These are phyloP conservation scores for Melierax canorus DNA, from an alignment of 2,113 vertebrate genomes.

Conservation along the genomic window DNA sequence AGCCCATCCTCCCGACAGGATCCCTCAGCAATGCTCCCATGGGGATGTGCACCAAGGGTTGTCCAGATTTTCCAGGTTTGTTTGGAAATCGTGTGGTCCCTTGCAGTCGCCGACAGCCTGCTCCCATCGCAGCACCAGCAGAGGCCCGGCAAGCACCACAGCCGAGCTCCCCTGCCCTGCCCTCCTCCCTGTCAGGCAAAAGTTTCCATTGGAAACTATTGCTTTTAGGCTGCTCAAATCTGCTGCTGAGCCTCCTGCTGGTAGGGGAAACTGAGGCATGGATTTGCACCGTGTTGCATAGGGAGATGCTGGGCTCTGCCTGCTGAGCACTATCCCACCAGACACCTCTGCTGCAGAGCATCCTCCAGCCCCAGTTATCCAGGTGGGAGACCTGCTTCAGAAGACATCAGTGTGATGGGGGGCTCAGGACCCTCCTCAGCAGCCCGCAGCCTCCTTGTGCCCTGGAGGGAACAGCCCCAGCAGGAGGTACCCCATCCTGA, in stretches of 20 bases:
- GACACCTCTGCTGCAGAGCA: not conserved
- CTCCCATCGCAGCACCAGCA: not conserved
- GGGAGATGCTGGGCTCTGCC: not conserved
- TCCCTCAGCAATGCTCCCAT: not conserved
- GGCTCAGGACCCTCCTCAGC: not conserved
- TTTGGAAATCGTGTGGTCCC: not conserved
- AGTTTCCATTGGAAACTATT: not conserved
- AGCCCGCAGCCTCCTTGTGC: not conserved
- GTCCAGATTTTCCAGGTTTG: not conserved
- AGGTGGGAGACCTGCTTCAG: not conserved
- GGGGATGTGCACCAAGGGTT: not conserved
- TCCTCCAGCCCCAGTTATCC: not conserved
- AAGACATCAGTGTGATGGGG: not conserved
- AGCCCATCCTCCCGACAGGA: not conserved
- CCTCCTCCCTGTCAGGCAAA: not conserved
- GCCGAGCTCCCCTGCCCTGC: not conserved
- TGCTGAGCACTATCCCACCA: not conserved
- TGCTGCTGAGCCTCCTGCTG: not conserved
- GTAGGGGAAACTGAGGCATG: not conserved
- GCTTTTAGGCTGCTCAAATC: not conserved
- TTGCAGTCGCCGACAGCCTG: not conserved
- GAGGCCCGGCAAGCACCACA: not conserved
- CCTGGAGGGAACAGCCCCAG: not conserved
- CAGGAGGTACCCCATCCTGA: not conserved
- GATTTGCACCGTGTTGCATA: rapidly evolving